These are phyloP conservation scores for Ochropacha duplaris DNA, from an alignment of 2,888 invertebrate genomes.

Conservation along the genomic window DNA sequence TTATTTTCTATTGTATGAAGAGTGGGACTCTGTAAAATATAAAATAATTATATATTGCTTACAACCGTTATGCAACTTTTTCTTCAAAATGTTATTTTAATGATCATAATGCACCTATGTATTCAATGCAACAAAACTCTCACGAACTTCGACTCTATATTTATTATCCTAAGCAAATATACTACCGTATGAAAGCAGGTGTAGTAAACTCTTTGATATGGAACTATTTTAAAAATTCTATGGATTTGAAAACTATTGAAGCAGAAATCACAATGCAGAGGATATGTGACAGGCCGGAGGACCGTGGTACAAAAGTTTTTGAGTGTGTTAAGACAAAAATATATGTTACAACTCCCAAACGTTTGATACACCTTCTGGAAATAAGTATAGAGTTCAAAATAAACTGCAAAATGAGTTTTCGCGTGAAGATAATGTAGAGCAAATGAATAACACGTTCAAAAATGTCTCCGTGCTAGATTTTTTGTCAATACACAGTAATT, in stretches of 20 bases:
- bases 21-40: too few relatives aligned
- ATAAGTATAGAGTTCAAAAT: conserved; percentile 35
- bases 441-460: conserved; percentile 77
- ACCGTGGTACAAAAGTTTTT: conserved; percentile 71
- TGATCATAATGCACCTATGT: too few relatives aligned
- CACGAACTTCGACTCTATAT: conserved; percentile 14
- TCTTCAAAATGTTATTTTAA: too few relatives aligned
- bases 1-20: too few relatives aligned
- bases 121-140: conserved; percentile 22
- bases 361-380: conserved; percentile 1
- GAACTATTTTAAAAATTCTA: conserved; percentile 57
- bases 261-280: conserved; percentile 73
- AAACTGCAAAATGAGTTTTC: not conserved
- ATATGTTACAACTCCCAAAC: conserved; percentile 9
- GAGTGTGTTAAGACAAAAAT: conserved; percentile 50
- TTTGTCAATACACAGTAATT: conserved; percentile 75
- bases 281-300: conserved; percentile 81
- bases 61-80: too few relatives aligned
- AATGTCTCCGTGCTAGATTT: conserved; percentile 77
- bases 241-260: conserved; percentile 62
- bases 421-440: conserved; percentile 17
- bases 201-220: conserved; percentile 66
- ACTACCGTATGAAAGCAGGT: conserved; percentile 61
- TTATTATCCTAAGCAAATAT: conserved; percentile 33
- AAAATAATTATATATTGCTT: too few relatives aligned